Evolutionary conservation across 1,140 invertebrate species (phyloP).

Genomic region (Matsumurasca onukii): DNA sequence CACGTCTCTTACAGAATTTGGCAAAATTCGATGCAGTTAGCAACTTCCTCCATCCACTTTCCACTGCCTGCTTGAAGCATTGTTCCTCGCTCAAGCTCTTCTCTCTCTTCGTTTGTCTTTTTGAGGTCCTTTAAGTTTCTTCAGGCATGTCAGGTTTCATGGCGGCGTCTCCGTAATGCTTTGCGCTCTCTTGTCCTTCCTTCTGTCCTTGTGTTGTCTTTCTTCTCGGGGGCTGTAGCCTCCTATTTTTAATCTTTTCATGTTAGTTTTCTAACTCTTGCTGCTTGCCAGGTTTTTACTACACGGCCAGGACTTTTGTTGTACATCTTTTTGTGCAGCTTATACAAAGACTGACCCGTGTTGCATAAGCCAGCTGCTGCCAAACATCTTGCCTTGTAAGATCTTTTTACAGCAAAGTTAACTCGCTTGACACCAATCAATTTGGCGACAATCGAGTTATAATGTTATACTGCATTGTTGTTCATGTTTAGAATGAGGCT

Average conservation of each 20-base stretch:
- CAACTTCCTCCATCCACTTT: not conserved
- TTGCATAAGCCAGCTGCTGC: too few species aligned
- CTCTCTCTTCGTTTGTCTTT: too few species aligned
- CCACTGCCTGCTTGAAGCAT: too few species aligned
- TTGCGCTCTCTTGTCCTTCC: not conserved
- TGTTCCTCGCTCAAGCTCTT: too few species aligned
- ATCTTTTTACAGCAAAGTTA: not conserved
- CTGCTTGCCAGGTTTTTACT: not conserved
- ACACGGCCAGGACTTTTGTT: too few species aligned
- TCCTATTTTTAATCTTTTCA: not conserved
- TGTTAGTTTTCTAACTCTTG: not conserved
- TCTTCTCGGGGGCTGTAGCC: not conserved
- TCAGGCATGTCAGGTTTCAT: not conserved
- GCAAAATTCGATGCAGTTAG: not conserved
- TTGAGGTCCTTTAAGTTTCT: not conserved
- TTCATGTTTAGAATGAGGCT: not conserved
- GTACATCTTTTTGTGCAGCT: too few species aligned
- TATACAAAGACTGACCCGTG: too few species aligned
- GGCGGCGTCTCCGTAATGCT: not conserved
- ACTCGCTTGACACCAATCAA: too few species aligned
- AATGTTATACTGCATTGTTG: not conserved
- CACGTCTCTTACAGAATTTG: not conserved
- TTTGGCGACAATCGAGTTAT: not conserved
- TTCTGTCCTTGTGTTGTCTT: too few species aligned
- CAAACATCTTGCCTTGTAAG: too few species aligned